Evolutionary conservation across 2,797 vertebrate species (phyloP).

Genomic region (Fundulus diaphanus): DNA sequence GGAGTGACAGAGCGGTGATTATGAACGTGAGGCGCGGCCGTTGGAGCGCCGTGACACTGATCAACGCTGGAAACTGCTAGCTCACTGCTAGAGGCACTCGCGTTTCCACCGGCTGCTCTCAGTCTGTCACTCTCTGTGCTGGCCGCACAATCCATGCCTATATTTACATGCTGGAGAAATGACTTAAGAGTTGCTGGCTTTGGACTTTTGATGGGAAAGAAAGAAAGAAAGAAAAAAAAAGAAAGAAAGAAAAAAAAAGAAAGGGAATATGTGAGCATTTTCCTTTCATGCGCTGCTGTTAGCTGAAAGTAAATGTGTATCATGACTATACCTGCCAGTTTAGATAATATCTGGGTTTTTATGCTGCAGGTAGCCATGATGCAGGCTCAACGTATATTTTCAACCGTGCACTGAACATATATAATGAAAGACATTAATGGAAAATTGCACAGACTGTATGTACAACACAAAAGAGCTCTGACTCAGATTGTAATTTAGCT

Average conservation of each 20-base stretch:
- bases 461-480: conserved; percentile 28
- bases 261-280: not conserved
- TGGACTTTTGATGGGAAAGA: conserved; percentile 6
- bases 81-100: not conserved
- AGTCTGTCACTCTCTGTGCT: conserved; percentile 16
- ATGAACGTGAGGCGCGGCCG: not conserved
- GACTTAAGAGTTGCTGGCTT: conserved; percentile 7
- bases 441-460: conserved; percentile 37
- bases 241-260: not conserved
- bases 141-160: conserved; percentile 1
- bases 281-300: conserved; percentile 5
- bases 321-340: not conserved
- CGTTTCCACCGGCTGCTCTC: conserved; percentile 7
- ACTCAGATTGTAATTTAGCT: conserved; percentile 54
- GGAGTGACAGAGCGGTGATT: conserved; percentile 18
- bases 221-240: not conserved
- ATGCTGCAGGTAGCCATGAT: conserved; percentile 1
- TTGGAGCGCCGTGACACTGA: not conserved
- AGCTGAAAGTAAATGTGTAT: not conserved
- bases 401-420: conserved; percentile 16
- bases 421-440: conserved; percentile 39
- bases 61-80: conserved; percentile 6
- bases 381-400: conserved; percentile 12
- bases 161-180: conserved; percentile 11
- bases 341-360: conserved; percentile 13